phyloP scores from a whole-genome alignment of 1,140 invertebrate genomes.

The Leptinotarsa lineolata region DNA sequence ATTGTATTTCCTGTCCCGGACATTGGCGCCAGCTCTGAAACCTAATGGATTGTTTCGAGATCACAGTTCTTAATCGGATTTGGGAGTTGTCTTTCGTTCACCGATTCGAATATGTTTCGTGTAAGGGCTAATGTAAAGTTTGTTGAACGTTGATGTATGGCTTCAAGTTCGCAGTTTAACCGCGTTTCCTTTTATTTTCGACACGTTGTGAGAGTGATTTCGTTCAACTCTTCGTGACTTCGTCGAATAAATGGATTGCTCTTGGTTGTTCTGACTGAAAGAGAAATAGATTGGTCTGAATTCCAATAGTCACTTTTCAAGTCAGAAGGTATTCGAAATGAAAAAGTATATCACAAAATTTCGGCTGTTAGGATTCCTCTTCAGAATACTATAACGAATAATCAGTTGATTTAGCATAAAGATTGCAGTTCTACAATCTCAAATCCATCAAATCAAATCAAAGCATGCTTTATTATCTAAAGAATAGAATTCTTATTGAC shows the following conservation, averaged over 20 bases:
- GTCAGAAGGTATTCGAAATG: no score
- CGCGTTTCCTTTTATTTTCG: constrained; percentile 2
- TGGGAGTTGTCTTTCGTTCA: neutral
- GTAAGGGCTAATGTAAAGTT: constrained; percentile 4
- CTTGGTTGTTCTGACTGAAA: neutral
- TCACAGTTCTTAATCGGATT: constrained; percentile 6
- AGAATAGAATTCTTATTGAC: no score
- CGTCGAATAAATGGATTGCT: neutral
- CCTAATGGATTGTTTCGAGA: constrained; percentile 8
- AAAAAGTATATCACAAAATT: no score
- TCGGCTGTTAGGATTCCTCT: no score
- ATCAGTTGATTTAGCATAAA: no score
- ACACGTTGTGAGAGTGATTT: neutral
- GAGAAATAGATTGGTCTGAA: neutral
- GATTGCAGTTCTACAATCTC: no score
- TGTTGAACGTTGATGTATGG: constrained; percentile 8
- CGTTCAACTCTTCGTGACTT: neutral
- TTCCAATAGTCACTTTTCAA: no score
- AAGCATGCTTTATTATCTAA: no score
- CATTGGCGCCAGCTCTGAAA: constrained; percentile 5
- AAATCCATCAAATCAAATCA: no score
- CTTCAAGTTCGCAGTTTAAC: neutral
- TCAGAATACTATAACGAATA: no score
- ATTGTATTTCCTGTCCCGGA: neutral
- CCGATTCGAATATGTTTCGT: neutral